A percentile compares a stretch with the other conserved stretches of the same genome.
Conservation (phyloP, 2,797 vertebrate species). For the Nannoperca australis region DNA sequence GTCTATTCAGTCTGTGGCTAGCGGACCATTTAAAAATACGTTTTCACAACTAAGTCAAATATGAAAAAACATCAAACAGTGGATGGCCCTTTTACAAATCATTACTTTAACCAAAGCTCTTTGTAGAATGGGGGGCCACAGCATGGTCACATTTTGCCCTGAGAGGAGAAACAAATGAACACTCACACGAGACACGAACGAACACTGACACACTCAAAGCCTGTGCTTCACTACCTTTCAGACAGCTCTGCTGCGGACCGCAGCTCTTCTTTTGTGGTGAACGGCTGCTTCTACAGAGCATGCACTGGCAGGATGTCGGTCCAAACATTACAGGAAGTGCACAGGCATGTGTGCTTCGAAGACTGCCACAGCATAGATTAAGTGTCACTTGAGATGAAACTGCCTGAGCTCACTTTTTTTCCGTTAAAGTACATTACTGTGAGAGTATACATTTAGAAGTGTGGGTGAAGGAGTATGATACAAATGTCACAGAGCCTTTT, state of each 20-base stretch:
- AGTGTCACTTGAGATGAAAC: conserved; percentile 55
- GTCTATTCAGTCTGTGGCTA: conserved; percentile 22
- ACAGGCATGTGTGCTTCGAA: conserved; percentile 58
- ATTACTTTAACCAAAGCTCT: background rate
- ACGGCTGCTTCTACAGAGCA: conserved; percentile 67
- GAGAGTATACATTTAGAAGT: conserved; percentile 21
- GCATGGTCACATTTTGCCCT: background rate
- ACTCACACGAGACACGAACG: too few species aligned
- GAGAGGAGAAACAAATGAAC: background rate
- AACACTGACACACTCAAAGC: background rate
- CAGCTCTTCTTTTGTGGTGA: conserved; percentile 78
- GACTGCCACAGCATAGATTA: conserved; percentile 54
- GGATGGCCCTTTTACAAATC: background rate
- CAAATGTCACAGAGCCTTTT: background rate
- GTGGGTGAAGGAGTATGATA: conserved; percentile 8
- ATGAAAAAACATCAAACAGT: background rate
- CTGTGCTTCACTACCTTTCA: conserved; percentile 22
- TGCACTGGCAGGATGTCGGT: conserved; percentile 81
- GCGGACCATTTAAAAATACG: conserved; percentile 31
- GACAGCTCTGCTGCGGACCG: conserved; percentile 49
- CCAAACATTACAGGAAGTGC: conserved; percentile 81
- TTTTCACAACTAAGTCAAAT: background rate
- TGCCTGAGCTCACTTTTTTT: conserved; percentile 55
- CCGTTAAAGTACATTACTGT: conserved; percentile 33
- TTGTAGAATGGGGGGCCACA: background rate